Evolutionary conservation across 2,797 vertebrate species (phyloP), one percentile per base, ranked within the genome.

Genomic region (Triplophysa bombifrons): DNA sequence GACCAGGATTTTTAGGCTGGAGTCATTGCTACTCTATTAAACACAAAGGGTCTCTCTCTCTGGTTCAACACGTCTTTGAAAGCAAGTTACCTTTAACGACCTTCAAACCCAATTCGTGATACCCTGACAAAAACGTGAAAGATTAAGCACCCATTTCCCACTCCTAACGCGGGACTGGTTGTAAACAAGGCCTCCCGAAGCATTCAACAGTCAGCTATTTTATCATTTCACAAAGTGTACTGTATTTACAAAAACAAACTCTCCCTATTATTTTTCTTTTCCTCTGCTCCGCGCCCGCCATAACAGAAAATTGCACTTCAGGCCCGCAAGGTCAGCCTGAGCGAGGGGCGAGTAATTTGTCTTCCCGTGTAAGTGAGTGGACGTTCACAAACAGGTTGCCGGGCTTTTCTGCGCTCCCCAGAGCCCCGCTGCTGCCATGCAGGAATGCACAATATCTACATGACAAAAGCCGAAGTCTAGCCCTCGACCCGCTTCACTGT

Each of bases 341-440:
- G 82, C 72, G 85, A 83, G 84, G 56, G 69, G 72, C 10, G 72
- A 77, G 84, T 84, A 83, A 82, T 87, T 88, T 88, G 84, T 87
- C 86, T 88, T 88, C 80, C 69, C n/a, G 69, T 85, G 75, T 84
- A 86, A 86, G 81, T 78, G 82, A 87, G 85, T 76, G 82, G 84
- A 84, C 78, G 48, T 72, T 78, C 80, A 86, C 81, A 83, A 87
- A 82, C 84, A 80, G 84, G 82, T 87, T 83, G 76, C 85, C 66
- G 64, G 78, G 78, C 66, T 86, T 84, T 83, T 84, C 58, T 73
- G 80, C 80, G 75, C 81, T 86, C 80, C 80, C 76, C 78, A 78
- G 85, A 87, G 93, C 91, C 89, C 89, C 86, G 88, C 89, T 92
- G 91, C 91, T 91, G 90, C 89, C 88, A 89, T 89, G 85, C 90